A percentile compares a stretch with the other conserved stretches of the same genome.
Evolutionary conservation across 2,113 vertebrate species (phyloP).

Genomic region (Probosciger aterrimus): DNA sequence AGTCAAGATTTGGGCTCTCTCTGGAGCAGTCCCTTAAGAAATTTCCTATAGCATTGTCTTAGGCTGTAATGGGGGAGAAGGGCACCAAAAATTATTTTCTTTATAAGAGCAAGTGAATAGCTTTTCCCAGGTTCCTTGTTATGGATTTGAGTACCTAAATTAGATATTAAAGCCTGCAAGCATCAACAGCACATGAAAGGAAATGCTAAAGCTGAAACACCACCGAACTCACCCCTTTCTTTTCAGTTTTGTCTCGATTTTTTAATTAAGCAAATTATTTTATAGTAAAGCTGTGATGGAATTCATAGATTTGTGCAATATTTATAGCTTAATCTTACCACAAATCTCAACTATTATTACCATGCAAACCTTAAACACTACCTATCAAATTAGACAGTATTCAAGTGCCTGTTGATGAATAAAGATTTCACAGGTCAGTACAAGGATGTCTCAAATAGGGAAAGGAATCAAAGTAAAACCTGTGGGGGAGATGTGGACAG

Average conservation of each 20-base stretch:
- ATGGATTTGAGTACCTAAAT: background rate
- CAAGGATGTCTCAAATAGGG: background rate
- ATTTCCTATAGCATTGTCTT: background rate
- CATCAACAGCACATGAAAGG: background rate
- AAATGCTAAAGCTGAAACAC: background rate
- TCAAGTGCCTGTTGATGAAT: background rate
- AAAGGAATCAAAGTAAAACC: background rate
- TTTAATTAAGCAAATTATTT: background rate
- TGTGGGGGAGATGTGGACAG: background rate
- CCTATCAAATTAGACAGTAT: background rate
- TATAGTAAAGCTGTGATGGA: background rate
- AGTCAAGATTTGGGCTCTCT: background rate
- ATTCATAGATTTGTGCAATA: background rate
- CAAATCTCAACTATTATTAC: background rate
- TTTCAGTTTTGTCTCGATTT: background rate
- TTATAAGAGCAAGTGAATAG: background rate
- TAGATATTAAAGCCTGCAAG: background rate
- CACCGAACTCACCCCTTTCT: background rate
- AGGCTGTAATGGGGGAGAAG: background rate
- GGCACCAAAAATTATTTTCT: background rate
- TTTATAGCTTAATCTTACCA: background rate
- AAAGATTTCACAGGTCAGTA: background rate
- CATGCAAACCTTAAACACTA: background rate
- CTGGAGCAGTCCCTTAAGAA: background rate
- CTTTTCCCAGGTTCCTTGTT: conserved; percentile 24